Base-by-base conservation (phyloP, 2,113 vertebrate genomes). In the Oncorhynchus mykiss region DNA sequence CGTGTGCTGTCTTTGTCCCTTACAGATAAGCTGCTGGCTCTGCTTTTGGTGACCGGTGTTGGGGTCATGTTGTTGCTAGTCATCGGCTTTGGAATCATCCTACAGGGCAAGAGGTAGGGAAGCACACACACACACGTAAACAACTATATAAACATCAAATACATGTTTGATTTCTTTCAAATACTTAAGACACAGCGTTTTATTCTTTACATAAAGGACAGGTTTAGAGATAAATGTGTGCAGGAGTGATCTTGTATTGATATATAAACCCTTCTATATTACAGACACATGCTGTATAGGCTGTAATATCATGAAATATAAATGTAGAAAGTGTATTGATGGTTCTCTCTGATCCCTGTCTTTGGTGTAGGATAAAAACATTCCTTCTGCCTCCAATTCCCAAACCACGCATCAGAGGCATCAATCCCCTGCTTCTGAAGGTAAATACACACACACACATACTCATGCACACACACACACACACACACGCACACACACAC, bases 381-480 rank as follows among this genome's bases (percentile, higher is more conserved):
- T 91, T 86, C 59, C 85, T 93, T 76, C 81, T 93, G 79, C 92
- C 93, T 0, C 87, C 88, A 0, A 89, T 93, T 49, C 93, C 92
- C 8, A 93, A 92, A 74, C 93, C 93, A 0, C 77, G 81, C 14
- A 93, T 93, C 79, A 84, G 85, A 31, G 93, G 93, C 29, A 88
- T 93, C 0, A 90, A 94, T 78, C 85, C 90, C 0, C 82, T 87
- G 70, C 90, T 91, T 18, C 75, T 93, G 71, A 92, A 93, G 91
- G 91, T 92, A 80, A 78, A 12, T 48, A 70, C 7, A 65, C 68
- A 39, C 3, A 67, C 11, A 12, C 29, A 68, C 39, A 71, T 9
- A 45, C 39, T 60, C 45, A 66, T 31, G 20, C 57, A 71, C 51
- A 48, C 67, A 67, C 62, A 60, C 62, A 54, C 3, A 22, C 34